Percentiles rank a stretch among this genome's conserved stretches.
phyloP scores from a whole-genome alignment of 2,797 vertebrate species.

The Onychomys torridus region DNA sequence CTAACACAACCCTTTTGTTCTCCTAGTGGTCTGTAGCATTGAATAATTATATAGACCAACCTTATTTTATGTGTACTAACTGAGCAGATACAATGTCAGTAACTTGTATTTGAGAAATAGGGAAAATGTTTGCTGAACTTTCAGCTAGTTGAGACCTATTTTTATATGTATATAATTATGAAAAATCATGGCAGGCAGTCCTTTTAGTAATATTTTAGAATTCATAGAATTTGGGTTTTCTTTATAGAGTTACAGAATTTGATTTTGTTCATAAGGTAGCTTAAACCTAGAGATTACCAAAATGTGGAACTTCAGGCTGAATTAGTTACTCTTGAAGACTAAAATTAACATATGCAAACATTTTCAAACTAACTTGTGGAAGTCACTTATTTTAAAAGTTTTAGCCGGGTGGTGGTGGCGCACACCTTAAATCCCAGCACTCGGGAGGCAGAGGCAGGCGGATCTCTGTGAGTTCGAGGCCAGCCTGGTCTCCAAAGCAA shows the following conservation, averaged over 20 bases:
- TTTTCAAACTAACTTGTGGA: conserved; percentile 47
- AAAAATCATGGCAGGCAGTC: conserved; percentile 62
- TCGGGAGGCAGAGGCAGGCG: too few species aligned
- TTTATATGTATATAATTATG: conserved; percentile 34
- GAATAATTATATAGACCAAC: conserved; percentile 11
- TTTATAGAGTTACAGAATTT: conserved; percentile 61
- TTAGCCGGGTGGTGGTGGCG: too few species aligned
- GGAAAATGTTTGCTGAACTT: conserved; percentile 38
- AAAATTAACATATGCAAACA: conserved; percentile 63
- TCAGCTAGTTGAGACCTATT: conserved; percentile 36
- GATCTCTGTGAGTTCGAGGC: too few species aligned
- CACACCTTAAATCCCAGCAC: too few species aligned
- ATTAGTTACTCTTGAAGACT: conserved; percentile 71
- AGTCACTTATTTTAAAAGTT: conserved; percentile 60
- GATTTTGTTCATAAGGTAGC: conserved; percentile 65
- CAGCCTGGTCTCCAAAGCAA: too few species aligned
- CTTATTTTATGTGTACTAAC: conserved; percentile 56
- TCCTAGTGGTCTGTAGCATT: background rate
- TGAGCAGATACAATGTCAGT: background rate
- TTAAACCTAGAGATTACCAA: conserved; percentile 62
- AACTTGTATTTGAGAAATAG: conserved; percentile 40
- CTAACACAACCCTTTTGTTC: background rate
- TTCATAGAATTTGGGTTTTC: conserved; percentile 68
- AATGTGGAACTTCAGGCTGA: conserved; percentile 64
- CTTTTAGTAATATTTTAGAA: conserved; percentile 67